Conservation (phyloP, 1,140 invertebrate genomes). For the Zaprionus lachaisei region DNA sequence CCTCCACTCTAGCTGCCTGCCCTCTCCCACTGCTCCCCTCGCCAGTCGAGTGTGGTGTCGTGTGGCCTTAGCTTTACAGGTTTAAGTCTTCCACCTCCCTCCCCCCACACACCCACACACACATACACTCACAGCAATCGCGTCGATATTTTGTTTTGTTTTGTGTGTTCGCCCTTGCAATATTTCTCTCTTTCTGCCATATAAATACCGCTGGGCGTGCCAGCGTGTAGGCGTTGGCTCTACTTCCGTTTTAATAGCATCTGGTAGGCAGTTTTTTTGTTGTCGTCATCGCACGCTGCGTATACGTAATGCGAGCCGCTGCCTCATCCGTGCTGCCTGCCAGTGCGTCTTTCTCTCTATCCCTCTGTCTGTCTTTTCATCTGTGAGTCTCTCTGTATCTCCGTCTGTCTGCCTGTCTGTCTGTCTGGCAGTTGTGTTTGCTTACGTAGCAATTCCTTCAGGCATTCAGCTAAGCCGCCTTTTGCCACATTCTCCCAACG, state of each 20-base stretch:
- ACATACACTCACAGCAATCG: slow-evolving; percentile 43
- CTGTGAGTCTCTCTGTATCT: too few species aligned
- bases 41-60: slow-evolving; percentile 8
- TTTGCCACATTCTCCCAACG: slow-evolving; percentile 26
- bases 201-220: slow-evolving; percentile 52
- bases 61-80: slow-evolving; percentile 51
- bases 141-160: slow-evolving; percentile 35
- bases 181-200: slow-evolving; percentile 51
- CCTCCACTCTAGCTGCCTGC: neutral
- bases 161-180: slow-evolving; percentile 22
- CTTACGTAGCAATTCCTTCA: slow-evolving; percentile 60
- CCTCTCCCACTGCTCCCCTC: neutral
- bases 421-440: slow-evolving; percentile 51
- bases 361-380: too few species aligned
- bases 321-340: neutral
- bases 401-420: neutral
- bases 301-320: slow-evolving; percentile 66
- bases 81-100: slow-evolving; percentile 23
- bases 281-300: slow-evolving; percentile 60
- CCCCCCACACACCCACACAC: slow-evolving; percentile 12
- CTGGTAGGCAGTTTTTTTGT: slow-evolving; percentile 63
- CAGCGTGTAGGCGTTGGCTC: slow-evolving; percentile 53
- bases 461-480: slow-evolving; percentile 35
- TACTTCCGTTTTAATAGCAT: slow-evolving; percentile 74
- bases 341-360: neutral